Percentiles rank a stretch among this genome's conserved stretches.
Conservation (phyloP, 2,113 vertebrate species). For the Oenanthe oenanthe region DNA sequence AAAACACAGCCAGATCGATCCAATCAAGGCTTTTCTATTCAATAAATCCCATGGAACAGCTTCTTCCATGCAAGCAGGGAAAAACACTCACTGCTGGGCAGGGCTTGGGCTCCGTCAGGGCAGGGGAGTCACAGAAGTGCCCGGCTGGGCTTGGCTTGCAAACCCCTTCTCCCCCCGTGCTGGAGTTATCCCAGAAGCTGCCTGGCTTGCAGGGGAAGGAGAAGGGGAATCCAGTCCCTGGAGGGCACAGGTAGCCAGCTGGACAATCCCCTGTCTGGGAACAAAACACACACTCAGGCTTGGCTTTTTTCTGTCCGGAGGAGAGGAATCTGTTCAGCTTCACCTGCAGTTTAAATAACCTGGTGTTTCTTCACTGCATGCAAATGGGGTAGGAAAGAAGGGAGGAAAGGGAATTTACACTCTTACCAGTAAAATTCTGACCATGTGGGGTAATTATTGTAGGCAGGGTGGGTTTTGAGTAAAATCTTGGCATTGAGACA, state of each 20-base stretch:
- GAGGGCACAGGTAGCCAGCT: conserved; percentile 83
- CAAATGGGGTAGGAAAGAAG: background rate
- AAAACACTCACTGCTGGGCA: conserved; percentile 79
- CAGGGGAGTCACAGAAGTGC: conserved; percentile 79
- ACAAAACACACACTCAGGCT: background rate
- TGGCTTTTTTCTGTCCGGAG: background rate
- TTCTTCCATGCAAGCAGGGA: background rate
- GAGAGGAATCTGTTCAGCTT: background rate
- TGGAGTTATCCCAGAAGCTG: conserved; percentile 80
- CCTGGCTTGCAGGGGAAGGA: conserved; percentile 83
- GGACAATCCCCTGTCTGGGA: conserved; percentile 85
- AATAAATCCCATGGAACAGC: accelerated
- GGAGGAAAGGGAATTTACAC: background rate
- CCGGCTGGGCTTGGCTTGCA: conserved; percentile 80
- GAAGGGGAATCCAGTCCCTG: conserved; percentile 82
- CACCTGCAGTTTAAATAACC: background rate
- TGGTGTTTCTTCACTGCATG: background rate
- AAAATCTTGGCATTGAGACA: background rate
- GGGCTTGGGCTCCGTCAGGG: conserved; percentile 72
- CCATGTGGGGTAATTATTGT: background rate
- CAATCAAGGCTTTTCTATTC: background rate
- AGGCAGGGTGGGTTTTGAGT: background rate
- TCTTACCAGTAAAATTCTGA: background rate
- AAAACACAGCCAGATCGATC: background rate
- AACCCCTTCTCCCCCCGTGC: conserved; percentile 52